phyloP scores from a whole-genome alignment of 2,888 invertebrate genomes.

The Calliopum simillimum region DNA sequence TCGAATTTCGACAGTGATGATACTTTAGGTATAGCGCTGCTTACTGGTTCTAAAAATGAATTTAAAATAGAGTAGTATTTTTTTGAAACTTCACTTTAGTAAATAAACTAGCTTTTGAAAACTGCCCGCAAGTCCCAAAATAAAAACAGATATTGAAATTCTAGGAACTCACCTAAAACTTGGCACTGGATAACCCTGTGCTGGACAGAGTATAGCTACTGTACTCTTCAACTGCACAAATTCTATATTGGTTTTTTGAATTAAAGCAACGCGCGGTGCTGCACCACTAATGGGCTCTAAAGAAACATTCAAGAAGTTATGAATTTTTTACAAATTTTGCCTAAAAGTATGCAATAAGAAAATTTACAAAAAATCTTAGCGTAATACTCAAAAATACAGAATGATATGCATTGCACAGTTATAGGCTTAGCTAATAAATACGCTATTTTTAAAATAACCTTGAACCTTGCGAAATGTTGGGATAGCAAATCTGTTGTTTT shows the following conservation, averaged over 20 bases:
- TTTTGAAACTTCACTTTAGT: background rate
- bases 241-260: slow-evolving; percentile 58
- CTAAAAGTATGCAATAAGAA: background rate
- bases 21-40: slow-evolving; percentile 77
- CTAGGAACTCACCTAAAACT: slow-evolving; percentile 70
- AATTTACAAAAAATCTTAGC: background rate
- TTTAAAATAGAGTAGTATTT: background rate
- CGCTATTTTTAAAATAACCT: too few relatives aligned
- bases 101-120: background rate
- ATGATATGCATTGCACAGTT: background rate
- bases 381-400: background rate
- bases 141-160: background rate
- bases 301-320: slow-evolving; percentile 23
- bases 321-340: background rate
- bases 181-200: slow-evolving; percentile 76
- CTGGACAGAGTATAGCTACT: slow-evolving; percentile 72
- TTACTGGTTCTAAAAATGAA: slow-evolving; percentile 73
- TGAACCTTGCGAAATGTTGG: background rate
- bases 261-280: slow-evolving; percentile 75
- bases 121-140: background rate
- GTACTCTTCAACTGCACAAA: slow-evolving; percentile 48
- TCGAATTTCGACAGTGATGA: slow-evolving; percentile 68
- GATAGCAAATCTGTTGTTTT: background rate
- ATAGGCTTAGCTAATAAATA: too few relatives aligned
- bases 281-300: slow-evolving; percentile 78